Conservation (phyloP, 2,888 invertebrate species). For the Caenorhabditis japonica region DNA sequence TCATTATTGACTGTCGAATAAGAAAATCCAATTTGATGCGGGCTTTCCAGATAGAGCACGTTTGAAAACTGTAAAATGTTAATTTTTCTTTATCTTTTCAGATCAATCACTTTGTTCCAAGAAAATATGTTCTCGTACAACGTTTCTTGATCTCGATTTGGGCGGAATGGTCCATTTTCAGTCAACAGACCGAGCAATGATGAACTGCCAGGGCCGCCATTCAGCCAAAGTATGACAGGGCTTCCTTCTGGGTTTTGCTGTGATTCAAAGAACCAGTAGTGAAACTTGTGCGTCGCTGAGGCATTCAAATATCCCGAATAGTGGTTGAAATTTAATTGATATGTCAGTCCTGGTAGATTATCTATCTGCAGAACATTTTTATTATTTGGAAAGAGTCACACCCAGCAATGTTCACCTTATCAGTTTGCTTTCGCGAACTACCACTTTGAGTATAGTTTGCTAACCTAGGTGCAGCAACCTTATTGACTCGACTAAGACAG, state of each 20-base stretch:
- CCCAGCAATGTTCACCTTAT: conserved; percentile 32
- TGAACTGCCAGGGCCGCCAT: conserved; percentile 67
- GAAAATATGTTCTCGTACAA: conserved; percentile 66
- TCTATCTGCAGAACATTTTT: conserved; percentile 42
- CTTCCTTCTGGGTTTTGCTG: conserved; percentile 49
- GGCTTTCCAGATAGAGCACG: conserved; percentile 80
- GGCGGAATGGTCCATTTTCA: conserved; percentile 78
- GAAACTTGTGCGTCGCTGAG: conserved; percentile 52
- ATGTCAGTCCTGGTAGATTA: conserved; percentile 60
- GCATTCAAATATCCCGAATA: conserved; percentile 65
- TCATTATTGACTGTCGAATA: conserved; percentile 78
- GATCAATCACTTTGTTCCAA: conserved; percentile 68
- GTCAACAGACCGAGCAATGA: conserved; percentile 76
- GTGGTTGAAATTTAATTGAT: conserved; percentile 61
- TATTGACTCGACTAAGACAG: conserved; percentile 53
- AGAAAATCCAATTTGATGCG: conserved; percentile 81
- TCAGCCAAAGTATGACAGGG: conserved; percentile 64
- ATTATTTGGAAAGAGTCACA: conserved; percentile 2
- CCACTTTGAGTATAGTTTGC: conserved; percentile 42
- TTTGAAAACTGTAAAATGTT: conserved; percentile 59
- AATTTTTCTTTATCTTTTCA: too few relatives aligned
- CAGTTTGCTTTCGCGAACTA: conserved; percentile 35
- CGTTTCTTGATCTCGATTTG: conserved; percentile 63
- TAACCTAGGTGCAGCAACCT: conserved; percentile 47
- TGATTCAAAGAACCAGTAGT: conserved; percentile 62